Evolutionary conservation across 30 jellyfish, hydroid and myxozoan species (phyloP), one percentile per base, ranked within the genome.

Genomic region (Chrysaora quinquecirrha): DNA sequence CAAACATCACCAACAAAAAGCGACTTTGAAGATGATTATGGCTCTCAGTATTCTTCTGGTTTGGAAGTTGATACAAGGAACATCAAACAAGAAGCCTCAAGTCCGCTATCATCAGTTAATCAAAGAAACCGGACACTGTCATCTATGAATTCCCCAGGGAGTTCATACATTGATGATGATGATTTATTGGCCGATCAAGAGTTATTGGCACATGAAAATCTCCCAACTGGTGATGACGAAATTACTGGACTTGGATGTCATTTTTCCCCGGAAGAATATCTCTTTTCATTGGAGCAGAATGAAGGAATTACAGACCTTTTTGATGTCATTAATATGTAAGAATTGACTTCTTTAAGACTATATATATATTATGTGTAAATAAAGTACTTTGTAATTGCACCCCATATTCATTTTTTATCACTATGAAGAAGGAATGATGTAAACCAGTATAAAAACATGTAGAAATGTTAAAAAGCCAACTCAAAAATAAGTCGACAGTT

Each of bases 291-390:
- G 78, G 98, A 93, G 20, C 88, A 80, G 35, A 86, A 69, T 56
- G 98, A 93, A 76, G 98, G 98, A n/a, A 85, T 93, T 30, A 72
- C 94, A 0, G 96, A 93, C 61, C 87, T 93, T 2, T 93, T 93
- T 82, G 96, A 87, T 56, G 97, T 66, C 20, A 68, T 80, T 16
- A 52, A 52, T 19, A 3, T 52, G 68, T 52, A 52, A 20, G 16
- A 43, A 6, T 43, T 16, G 58, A 43, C 58, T n/a, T 38, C 14
- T 38, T 38, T 38, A 6, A 14, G 11, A 38, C 54, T 38, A 14
- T 38, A 3, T 38, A 6, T 38, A 38, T 38, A 3, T 38, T 3
- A 38, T 38, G 6, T 38, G 54, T 38, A 38, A 38, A 38, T 38
- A 38, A 38, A 38, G 6, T 38, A 38, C 6, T 38, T 38, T 38